Percentiles rank a stretch among this genome's conserved stretches.
Conservation (phyloP, 2,888 invertebrate genomes). For the Gisinianus flammeolus region DNA sequence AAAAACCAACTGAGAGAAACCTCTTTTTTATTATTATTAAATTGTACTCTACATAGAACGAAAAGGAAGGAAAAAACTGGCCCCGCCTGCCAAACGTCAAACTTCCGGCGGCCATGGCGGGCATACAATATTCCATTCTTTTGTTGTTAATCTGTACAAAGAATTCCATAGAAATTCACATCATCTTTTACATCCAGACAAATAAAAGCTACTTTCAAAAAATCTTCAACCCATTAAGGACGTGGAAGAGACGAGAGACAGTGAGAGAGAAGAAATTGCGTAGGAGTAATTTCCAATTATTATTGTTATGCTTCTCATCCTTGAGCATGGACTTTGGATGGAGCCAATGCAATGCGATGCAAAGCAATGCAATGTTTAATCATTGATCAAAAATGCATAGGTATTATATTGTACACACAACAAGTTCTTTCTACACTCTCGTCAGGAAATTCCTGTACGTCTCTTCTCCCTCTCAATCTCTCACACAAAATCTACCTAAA, state of each 20-base stretch:
- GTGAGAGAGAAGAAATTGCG: slow-evolving; percentile 30
- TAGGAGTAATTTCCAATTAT: slow-evolving; percentile 29
- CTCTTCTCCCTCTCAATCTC: not conserved
- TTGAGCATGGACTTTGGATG: not conserved
- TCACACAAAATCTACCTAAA: not conserved
- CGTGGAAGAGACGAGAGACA: not conserved
- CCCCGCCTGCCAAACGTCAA: slow-evolving; percentile 13
- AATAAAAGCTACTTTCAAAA: slow-evolving; percentile 23
- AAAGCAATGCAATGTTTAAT: not conserved
- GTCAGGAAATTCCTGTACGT: not conserved
- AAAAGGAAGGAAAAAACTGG: not conserved
- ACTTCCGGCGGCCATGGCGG: slow-evolving; percentile 33
- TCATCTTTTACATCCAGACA: slow-evolving; percentile 9
- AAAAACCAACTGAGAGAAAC: not conserved
- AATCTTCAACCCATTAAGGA: slow-evolving; percentile 28
- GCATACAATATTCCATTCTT: slow-evolving; percentile 14
- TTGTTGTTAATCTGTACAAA: not conserved
- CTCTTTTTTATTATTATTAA: not conserved
- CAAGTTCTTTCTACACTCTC: not conserved
- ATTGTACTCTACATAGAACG: not conserved
- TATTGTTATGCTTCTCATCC: not conserved
- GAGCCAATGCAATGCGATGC: not conserved
- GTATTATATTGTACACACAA: not conserved
- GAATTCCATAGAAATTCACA: slow-evolving; percentile 18
- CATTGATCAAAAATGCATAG: slow-evolving; percentile 20